Percentiles rank a stretch among this genome's conserved stretches.
Conservation (phyloP, 2,888 invertebrate genomes). For the Sphaerophoria rueppellii region DNA sequence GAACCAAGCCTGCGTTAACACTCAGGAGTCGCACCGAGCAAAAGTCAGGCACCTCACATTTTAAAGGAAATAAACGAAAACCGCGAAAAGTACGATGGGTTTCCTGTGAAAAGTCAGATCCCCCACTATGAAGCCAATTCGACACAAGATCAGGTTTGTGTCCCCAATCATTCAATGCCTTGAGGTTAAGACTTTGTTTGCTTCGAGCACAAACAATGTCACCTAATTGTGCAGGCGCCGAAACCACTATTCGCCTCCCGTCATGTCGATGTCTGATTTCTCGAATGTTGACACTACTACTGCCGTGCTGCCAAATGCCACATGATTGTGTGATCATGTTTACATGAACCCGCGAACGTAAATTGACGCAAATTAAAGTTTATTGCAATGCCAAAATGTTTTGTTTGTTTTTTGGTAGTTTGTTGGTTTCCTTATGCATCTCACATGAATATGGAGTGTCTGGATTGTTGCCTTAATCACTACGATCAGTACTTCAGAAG, state of each 20-base stretch:
- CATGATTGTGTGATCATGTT: constrained; percentile 59
- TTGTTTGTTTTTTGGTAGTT: constrained; percentile 2
- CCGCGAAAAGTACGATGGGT: too few relatives aligned
- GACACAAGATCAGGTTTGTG: constrained; percentile 28
- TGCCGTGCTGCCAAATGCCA: too few relatives aligned
- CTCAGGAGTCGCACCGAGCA: too few relatives aligned
- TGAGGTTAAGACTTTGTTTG: constrained; percentile 36
- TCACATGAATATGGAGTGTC: constrained; percentile 23
- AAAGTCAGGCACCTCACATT: too few relatives aligned
- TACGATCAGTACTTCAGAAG: constrained; percentile 52
- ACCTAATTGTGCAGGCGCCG: constrained; percentile 70
- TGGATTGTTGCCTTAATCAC: constrained; percentile 41
- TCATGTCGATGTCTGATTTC: too few relatives aligned
- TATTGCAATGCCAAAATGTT: constrained; percentile 62
- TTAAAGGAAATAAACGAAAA: too few relatives aligned
- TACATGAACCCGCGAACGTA: constrained; percentile 67
- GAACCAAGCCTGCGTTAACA: too few relatives aligned
- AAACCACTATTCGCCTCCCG: not conserved
- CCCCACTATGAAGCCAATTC: too few relatives aligned
- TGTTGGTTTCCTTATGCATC: not conserved
- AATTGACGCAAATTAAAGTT: constrained; percentile 71
- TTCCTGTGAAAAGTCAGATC: too few relatives aligned
- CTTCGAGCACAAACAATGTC: constrained; percentile 65
- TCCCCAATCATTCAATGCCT: not conserved
- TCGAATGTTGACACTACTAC: too few relatives aligned